Evolutionary conservation across 1,140 invertebrate genomes (phyloP), one percentile per base, ranked within the genome.

Genomic region (Drosophila tsacasi): DNA sequence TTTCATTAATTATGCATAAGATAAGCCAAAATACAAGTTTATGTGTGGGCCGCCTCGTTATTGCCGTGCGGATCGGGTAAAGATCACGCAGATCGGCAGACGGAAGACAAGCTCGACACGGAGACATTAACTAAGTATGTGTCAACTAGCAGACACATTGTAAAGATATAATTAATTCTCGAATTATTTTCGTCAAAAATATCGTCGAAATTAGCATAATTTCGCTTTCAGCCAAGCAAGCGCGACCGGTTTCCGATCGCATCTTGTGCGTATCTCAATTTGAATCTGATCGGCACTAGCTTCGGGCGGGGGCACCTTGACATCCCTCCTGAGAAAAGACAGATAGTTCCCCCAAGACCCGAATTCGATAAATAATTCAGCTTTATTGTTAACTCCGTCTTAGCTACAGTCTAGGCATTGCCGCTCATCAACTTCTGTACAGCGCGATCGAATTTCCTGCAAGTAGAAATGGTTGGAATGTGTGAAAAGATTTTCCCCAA

Each of bases 391-490:
- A 23, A 37, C 21, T 73, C 25, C 23, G 21, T 47, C 37, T 30
- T 12, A 44, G 46, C 35, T 30, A 52, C 46, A 30, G 21, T 25
- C 61, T 79, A 93, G 5, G 65, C 66, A 79, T 81, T 94, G 67
- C 93, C 94, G 71, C 93, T 94, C 94, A 95, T 95, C 17, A 95
- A 93, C 91, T 93, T 95, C 81, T 95, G 95, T 0, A 95, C 94
- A 83, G 94, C 94, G 64, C 94, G 94, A 91, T 95, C 95, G 75
- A 95, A 95, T 92, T 94, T 94, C 69, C 95, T 95, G 93, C 59
- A 95, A 95, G 23, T 52, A 85, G 82, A 82, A 91, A 75, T 61
- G 49, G 1, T 46, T n/a, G 13, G 1, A 49, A 6, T 19, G 42
- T 68, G 40, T 35, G 9, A 32, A 21, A 12, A 25, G 25, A 5